Evolutionary conservation across 1,140 invertebrate genomes (phyloP).

Genomic region (Papilio xuthus): DNA sequence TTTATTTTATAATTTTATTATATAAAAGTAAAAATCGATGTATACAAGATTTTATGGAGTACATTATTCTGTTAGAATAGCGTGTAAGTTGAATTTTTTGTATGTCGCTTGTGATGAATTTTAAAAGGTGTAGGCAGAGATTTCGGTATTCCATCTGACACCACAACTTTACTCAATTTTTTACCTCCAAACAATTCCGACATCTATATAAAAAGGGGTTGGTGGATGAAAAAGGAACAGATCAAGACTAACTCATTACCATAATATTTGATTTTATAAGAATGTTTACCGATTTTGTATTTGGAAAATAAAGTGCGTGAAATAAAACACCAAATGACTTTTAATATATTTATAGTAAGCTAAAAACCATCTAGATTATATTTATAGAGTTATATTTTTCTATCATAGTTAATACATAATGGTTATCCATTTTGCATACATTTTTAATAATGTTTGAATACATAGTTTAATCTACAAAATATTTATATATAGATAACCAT

Average conservation of each 20-base stretch:
- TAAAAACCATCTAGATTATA: slow-evolving; percentile 1
- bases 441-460: neutral
- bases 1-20: no score
- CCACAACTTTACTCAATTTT: no score
- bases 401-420: neutral
- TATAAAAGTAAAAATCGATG: no score
- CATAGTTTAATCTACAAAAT: neutral
- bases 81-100: no score
- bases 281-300: neutral
- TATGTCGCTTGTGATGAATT: no score
- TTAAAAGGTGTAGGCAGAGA: no score
- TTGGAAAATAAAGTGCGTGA: neutral
- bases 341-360: neutral
- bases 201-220: no score
- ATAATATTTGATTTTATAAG: neutral
- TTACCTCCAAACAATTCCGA: no score
- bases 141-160: no score
- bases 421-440: neutral
- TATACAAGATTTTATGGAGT: no score
- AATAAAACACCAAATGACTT: slow-evolving; percentile 4
- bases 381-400: neutral
- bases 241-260: neutral
- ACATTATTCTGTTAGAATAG: no score
- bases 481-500: neutral
- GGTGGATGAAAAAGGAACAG: neutral